Evolutionary conservation across 2,888 invertebrate species (phyloP), one percentile per base, ranked within the genome.

Genomic region (Rhagonycha lutea): DNA sequence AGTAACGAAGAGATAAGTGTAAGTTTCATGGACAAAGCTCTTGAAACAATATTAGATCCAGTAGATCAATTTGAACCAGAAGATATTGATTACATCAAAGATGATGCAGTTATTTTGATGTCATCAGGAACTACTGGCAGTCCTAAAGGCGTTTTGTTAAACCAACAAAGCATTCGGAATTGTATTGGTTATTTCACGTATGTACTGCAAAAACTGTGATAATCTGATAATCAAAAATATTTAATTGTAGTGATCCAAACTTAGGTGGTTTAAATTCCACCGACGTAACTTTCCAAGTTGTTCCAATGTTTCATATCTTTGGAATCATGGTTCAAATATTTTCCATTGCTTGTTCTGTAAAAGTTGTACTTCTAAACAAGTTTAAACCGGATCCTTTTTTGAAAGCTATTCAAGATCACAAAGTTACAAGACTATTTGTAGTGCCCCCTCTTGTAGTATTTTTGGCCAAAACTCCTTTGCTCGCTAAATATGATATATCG

Each of bases 41-140:
- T 23, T n/a, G 24, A 63, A 63, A 63, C 63, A 1, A n/a, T 32
- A 32, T 12, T 12, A 5, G 32, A 32, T 32, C 32, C 32, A n/a
- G 2, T 32, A 32, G 12, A n/a, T 32, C 4, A 32, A 12, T 32
- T 14, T 7, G 12, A 63, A 63, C 63, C 63, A 24, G 12, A 24
- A 12, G 63, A 63, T 63, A 63, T 63, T 12, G 63, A 63, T 24
- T n/a, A 10, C 2, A 63, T 23, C 63, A n/a, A 63, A 24, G 63
- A 63, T 63, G 23, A 63, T 9, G 63, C 63, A 7, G 1, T 63
- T 11, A 63, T 63, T 63, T 91, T 94, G 81, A 95, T 92, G 84
- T 95, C 95, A 0, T 95, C 95, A 0, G 96, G 96, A 12, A 96
- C 95, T 0, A 93, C 93, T 0, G 95, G 95, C 0, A 83, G 94